Evolutionary conservation across 2,797 vertebrate species (phyloP).

Genomic region (Acestrorhynchus altus): DNA sequence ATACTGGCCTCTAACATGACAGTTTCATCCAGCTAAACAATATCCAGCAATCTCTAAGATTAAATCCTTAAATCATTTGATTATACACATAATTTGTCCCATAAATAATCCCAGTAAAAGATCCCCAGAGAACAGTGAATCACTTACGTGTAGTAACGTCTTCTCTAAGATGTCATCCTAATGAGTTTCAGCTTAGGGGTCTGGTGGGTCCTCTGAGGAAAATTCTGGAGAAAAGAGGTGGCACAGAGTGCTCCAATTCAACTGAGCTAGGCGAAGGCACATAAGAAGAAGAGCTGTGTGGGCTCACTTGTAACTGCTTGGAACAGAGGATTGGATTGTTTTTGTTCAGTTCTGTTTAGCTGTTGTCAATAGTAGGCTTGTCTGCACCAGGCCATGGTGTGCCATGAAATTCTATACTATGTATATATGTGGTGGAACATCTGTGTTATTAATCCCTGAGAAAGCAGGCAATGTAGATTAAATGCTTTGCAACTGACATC

Average conservation of each 20-base stretch:
- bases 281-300: conserved; percentile 47
- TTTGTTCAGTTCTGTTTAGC: conserved; percentile 34
- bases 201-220: conserved; percentile 9
- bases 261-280: conserved; percentile 21
- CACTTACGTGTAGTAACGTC: conserved; percentile 20
- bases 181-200: not conserved
- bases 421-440: conserved; percentile 20
- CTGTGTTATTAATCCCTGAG: not conserved
- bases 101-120: not conserved
- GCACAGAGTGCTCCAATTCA: conserved; percentile 54
- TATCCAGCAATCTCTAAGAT: no score
- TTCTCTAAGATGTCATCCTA: not conserved
- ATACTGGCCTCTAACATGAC: not conserved
- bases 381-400: conserved; percentile 41
- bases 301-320: conserved; percentile 40
- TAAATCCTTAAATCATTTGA: no score
- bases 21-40: not conserved
- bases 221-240: conserved; percentile 40
- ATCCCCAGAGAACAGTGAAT: not conserved
- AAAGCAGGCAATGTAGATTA: not conserved
- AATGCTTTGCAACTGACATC: not conserved
- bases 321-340: conserved; percentile 58
- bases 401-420: conserved; percentile 7
- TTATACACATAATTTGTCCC: no score
- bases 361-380: conserved; percentile 44